phyloP scores from a whole-genome alignment of 1,140 invertebrate genomes.

The Neodiprion fabricii region DNA sequence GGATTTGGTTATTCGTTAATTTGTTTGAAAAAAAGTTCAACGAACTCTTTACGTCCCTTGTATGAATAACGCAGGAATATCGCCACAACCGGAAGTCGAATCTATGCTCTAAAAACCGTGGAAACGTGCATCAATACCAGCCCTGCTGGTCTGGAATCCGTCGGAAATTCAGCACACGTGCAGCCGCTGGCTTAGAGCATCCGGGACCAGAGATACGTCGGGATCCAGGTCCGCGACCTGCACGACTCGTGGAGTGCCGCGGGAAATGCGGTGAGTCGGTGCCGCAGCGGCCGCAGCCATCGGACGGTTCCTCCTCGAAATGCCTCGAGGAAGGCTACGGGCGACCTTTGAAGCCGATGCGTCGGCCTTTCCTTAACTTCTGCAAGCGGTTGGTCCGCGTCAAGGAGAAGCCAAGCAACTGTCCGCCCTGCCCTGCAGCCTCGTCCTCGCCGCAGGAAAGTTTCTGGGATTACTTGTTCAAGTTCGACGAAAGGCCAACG shows the following conservation, averaged over 20 bases:
- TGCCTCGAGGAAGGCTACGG: conserved; percentile 14
- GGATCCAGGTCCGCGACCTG: neutral
- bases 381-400: neutral
- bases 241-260: neutral
- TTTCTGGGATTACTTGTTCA: conserved; percentile 31
- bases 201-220: neutral
- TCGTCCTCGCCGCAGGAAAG: neutral
- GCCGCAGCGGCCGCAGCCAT: neutral
- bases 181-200: neutral
- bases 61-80: too few relatives aligned
- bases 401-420: conserved; percentile 24
- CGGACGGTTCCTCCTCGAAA: conserved; percentile 23
- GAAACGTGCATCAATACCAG: too few relatives aligned
- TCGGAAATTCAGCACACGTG: neutral
- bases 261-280: neutral
- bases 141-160: too few relatives aligned
- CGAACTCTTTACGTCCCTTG: too few relatives aligned
- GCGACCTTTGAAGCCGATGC: conserved; percentile 15
- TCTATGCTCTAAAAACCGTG: too few relatives aligned
- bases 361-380: neutral
- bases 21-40: too few relatives aligned
- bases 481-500: neutral
- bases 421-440: neutral
- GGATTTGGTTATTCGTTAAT: too few relatives aligned
- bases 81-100: too few relatives aligned